Percentiles rank a stretch among this genome's conserved stretches.
Conservation (phyloP, 2,888 invertebrate genomes). For the Seira sanloemensis region DNA sequence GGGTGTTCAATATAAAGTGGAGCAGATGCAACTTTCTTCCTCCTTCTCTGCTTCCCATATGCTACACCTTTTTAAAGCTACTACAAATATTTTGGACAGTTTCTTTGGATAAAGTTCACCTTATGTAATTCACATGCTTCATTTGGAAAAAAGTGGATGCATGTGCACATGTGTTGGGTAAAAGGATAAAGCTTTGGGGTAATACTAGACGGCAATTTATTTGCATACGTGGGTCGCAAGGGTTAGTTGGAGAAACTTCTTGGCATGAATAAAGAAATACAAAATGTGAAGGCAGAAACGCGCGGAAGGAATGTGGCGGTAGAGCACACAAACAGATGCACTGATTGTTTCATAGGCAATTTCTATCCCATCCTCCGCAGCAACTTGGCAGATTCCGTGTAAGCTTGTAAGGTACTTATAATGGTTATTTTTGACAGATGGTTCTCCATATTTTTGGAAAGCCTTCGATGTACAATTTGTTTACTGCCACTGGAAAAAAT, state of each 20-base stretch:
- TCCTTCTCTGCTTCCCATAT: slow-evolving; percentile 38
- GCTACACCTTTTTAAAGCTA: slow-evolving; percentile 2
- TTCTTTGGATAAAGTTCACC: not conserved
- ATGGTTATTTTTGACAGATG: not conserved
- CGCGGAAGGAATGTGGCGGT: slow-evolving; percentile 6
- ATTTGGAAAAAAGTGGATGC: no score
- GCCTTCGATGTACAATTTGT: not conserved
- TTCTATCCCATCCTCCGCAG: not conserved
- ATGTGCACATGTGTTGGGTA: slow-evolving; percentile 12
- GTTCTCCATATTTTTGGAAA: slow-evolving; percentile 1
- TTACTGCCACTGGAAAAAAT: not conserved
- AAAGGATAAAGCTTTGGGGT: not conserved
- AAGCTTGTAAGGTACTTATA: not conserved
- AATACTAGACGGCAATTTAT: not conserved
- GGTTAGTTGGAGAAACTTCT: not conserved
- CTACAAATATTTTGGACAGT: not conserved
- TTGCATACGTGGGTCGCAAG: not conserved
- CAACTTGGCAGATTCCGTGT: not conserved
- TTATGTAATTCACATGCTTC: not conserved
- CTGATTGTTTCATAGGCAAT: not conserved
- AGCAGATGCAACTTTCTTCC: slow-evolving; percentile 37
- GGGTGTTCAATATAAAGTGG: slow-evolving; percentile 18
- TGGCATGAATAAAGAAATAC: no score
- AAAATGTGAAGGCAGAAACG: no score
- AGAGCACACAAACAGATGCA: not conserved